Conservation (phyloP, 2,113 vertebrate genomes). For the Antechinus flavipes region DNA sequence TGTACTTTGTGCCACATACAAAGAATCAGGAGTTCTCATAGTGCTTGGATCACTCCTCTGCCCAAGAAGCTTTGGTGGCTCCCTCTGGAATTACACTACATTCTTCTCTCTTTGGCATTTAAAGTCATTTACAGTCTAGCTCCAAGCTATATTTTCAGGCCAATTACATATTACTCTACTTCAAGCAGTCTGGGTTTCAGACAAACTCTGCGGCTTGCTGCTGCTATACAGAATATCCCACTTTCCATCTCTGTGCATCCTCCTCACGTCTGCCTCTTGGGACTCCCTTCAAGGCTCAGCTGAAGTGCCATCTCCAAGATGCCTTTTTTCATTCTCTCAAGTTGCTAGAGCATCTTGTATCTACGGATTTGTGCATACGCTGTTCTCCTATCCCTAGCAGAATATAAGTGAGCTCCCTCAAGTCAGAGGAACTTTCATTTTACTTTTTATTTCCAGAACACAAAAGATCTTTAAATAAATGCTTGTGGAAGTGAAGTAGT, state of each 20-base stretch:
- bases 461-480: neutral
- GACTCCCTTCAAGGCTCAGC: neutral
- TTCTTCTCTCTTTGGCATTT: neutral
- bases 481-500: neutral
- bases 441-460: neutral
- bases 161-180: neutral
- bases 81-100: neutral
- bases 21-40: neutral
- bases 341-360: neutral
- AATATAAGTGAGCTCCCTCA: neutral
- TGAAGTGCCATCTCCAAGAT: neutral
- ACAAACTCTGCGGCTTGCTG: neutral
- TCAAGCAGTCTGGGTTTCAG: neutral
- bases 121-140: neutral
- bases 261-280: neutral
- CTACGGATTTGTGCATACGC: neutral
- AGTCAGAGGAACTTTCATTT: neutral
- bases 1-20: neutral
- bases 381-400: neutral
- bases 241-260: neutral
- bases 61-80: neutral
- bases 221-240: neutral
- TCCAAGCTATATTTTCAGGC: neutral
- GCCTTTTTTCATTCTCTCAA: neutral
- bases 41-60: neutral